A percentile compares a stretch with the other conserved stretches of the same genome.
Evolutionary conservation across 2,797 vertebrate genomes (phyloP).

Genomic region (Peromyscus aztecus): DNA sequence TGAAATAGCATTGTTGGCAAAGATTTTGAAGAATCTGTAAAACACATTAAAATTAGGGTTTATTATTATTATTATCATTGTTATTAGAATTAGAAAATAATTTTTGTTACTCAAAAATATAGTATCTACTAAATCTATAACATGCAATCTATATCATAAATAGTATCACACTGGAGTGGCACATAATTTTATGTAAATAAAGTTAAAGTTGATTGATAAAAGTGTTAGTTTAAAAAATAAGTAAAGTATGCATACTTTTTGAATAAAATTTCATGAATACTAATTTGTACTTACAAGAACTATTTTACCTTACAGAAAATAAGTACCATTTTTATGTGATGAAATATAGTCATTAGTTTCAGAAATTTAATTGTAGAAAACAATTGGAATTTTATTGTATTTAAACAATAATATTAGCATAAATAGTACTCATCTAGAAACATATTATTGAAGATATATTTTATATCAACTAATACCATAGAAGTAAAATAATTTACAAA

Average conservation of each 20-base stretch:
- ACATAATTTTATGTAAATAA: neutral
- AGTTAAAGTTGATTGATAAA: neutral
- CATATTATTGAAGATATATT: neutral
- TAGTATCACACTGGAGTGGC: neutral
- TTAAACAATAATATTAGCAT: neutral
- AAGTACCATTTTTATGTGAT: neutral
- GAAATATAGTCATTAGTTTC: neutral
- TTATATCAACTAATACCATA: neutral
- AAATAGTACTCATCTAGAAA: neutral
- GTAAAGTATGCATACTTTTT: neutral
- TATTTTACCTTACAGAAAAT: conserved; percentile 12
- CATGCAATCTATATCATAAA: neutral
- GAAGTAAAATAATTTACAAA: neutral
- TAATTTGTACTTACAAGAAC: neutral
- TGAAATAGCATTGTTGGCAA: neutral
- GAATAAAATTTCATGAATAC: neutral
- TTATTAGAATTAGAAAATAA: neutral
- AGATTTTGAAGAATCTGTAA: neutral
- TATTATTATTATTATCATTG: neutral
- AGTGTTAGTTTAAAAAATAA: neutral
- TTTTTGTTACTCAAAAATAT: neutral
- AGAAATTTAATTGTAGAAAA: neutral
- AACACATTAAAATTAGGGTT: conserved; percentile 2
- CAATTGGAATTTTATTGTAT: neutral
- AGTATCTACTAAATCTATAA: neutral